Evolutionary conservation across 2,113 vertebrate genomes (phyloP).

Genomic region (Pogonocichla stellata): DNA sequence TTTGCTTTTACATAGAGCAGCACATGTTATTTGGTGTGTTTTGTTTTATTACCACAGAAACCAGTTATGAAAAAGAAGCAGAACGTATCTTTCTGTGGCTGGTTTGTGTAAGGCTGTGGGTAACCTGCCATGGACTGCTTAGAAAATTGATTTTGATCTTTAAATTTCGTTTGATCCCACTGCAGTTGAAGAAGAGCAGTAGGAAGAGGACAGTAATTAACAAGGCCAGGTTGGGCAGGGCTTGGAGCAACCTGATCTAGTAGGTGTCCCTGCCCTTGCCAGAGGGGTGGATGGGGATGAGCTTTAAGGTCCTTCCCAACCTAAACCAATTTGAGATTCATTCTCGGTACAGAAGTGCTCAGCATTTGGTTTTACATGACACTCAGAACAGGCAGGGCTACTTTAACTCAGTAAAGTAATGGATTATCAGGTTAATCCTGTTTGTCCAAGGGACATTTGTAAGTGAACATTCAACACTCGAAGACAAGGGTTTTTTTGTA

Average conservation of each 20-base stretch:
- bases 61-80: background rate
- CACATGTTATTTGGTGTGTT: background rate
- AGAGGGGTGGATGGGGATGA: background rate
- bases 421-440: background rate
- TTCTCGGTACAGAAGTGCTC: rapidly evolving
- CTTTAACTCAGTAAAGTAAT: background rate
- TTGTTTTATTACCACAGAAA: background rate
- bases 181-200: background rate
- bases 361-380: background rate
- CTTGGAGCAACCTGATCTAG: background rate
- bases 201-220: background rate
- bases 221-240: background rate
- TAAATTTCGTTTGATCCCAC: background rate
- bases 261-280: background rate
- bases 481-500: background rate
- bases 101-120: background rate
- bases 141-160: background rate
- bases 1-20: background rate
- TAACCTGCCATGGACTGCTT: rapidly evolving
- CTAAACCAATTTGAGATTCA: background rate
- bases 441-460: background rate
- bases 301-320: background rate
- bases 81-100: background rate
- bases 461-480: conserved; percentile 50
- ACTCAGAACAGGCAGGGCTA: background rate